Percentiles rank a stretch among this genome's conserved stretches.
Conservation (phyloP, 2,113 vertebrate species). For the Psittacula cyanocephala region DNA sequence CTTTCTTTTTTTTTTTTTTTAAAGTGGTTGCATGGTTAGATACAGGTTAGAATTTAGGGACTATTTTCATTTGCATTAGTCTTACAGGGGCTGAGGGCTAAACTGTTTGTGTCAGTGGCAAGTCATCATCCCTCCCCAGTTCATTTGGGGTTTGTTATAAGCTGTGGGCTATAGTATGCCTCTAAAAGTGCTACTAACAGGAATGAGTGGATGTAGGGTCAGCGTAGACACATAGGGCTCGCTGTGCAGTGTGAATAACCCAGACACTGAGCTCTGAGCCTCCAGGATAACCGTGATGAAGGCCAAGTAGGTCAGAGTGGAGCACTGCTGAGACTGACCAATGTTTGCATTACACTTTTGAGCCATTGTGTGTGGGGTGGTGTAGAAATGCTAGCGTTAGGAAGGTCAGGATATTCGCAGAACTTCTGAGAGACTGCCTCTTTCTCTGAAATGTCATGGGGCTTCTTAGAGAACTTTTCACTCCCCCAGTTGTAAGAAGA, state of each 20-base stretch:
- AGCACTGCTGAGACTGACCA: background rate
- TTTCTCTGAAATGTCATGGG: constrained; percentile 6
- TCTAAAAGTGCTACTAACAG: background rate
- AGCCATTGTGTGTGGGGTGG: background rate
- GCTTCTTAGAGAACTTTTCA: background rate
- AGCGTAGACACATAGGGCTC: background rate
- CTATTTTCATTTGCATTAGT: background rate
- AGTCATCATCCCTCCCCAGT: background rate
- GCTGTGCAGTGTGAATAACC: background rate
- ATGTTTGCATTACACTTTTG: background rate
- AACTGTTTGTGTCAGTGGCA: background rate
- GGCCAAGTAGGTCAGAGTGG: background rate
- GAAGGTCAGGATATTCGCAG: background rate
- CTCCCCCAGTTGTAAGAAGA: background rate
- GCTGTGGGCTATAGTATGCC: background rate
- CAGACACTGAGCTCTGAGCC: background rate
- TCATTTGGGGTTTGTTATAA: background rate
- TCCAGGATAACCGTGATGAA: background rate
- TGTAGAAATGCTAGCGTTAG: constrained; percentile 7
- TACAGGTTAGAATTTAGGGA: background rate
- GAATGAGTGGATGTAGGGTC: background rate
- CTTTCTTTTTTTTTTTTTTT: background rate
- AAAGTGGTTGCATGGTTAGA: background rate
- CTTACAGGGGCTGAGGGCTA: background rate
- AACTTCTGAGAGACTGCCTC: background rate